Evolutionary conservation across 2,888 invertebrate species (phyloP), one percentile per base, ranked within the genome.

Genomic region (Heliconius cydno): DNA sequence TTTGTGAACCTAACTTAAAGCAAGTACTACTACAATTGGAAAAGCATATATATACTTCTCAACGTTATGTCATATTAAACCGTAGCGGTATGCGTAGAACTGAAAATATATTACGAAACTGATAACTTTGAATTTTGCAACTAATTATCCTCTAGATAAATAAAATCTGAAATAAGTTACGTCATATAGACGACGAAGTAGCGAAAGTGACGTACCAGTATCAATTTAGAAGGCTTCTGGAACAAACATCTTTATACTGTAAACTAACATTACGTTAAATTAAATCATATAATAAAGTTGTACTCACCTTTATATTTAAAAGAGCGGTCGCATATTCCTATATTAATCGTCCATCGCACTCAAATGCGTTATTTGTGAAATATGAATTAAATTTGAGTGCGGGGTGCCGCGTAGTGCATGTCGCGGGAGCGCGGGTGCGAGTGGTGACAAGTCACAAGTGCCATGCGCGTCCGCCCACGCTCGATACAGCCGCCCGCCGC

Each of bases 381-480:
- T 82, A 86, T 84, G 85, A 86, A 84, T 85, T 82, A 83, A 82
- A 85, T 85, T 87, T 85, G 84, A 84, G 83, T 85, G 85, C 84
- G 85, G 84, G 87, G 85, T 85, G 87, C 86, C 87, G 88, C 87
- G 87, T 88, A 88, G 87, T 89, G 89, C 91, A 90, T 89, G 85
- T 87, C 90, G 90, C 88, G 86, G 86, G 85, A 85, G 83, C 87
- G 87, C 85, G 85, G 52, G 85, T 85, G 84, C 81, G 80, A 81
- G 76, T 79, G 85, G 84, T 86, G 88, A 84, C 91, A 92, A 85
- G 85, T 86, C 88, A 83, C 91, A 92, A 85, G 85, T 86, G 88
- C 84, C 91, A 92, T 87, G 86, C 86, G 87, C 93, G 90, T 82
- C 88, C 94, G 92, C 93, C 94, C 92, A 94, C 94, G 94, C 86